These are phyloP conservation scores for Aphis craccivora DNA, from an alignment of 1,140 invertebrate species.

Conservation along the genomic window DNA sequence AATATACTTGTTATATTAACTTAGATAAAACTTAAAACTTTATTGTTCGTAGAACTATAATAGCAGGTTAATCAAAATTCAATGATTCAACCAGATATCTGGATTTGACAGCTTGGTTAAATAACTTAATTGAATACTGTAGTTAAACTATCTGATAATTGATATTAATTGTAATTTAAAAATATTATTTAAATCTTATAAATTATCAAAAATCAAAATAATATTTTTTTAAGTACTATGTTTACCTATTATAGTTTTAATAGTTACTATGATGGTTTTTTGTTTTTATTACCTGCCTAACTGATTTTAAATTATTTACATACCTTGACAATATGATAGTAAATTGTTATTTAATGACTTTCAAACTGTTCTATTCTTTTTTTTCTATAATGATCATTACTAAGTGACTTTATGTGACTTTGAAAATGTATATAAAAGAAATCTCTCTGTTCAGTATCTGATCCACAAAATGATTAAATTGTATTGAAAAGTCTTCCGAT, in stretches of 20 bases:
- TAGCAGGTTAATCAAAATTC: not conserved
- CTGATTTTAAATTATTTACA: not conserved
- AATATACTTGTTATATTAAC: not conserved
- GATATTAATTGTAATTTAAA: not conserved
- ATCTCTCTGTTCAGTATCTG: not conserved
- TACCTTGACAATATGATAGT: not conserved
- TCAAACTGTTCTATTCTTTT: not conserved
- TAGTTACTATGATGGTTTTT: not conserved
- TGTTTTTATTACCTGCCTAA: not conserved
- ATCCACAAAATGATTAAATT: constrained; percentile 8
- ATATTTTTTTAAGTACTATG: not conserved
- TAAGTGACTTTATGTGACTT: not conserved
- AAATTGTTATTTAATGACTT: constrained; percentile 34
- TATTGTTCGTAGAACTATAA: not conserved
- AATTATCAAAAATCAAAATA: not conserved
- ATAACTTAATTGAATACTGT: not conserved
- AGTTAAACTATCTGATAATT: not conserved
- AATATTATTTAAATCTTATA: not conserved
- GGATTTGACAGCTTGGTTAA: not conserved
- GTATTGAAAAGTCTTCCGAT: not conserved
- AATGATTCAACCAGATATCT: not conserved
- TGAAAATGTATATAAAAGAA: not conserved
- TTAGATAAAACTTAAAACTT: not conserved
- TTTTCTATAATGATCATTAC: not conserved
- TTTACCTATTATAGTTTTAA: not conserved